phyloP scores from a whole-genome alignment of 2,797 vertebrate species.

The Poecilia velifera region DNA sequence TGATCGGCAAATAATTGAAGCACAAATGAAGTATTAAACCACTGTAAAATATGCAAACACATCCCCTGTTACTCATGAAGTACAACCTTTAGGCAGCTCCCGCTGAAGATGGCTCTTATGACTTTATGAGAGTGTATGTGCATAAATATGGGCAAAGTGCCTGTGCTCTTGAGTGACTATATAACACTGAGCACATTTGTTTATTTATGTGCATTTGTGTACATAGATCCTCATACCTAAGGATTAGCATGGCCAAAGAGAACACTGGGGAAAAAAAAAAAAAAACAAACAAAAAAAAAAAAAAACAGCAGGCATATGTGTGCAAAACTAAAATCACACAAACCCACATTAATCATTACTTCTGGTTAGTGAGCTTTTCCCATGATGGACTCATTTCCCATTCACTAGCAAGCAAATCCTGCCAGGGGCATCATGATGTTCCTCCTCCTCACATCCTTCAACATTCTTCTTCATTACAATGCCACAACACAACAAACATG shows the following conservation, averaged over 20 bases:
- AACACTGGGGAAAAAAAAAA: not conserved
- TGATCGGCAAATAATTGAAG: not conserved
- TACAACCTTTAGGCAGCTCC: constrained; percentile 9
- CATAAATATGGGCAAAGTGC: constrained; percentile 10
- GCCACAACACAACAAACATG: constrained; percentile 63
- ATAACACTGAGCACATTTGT: constrained; percentile 8
- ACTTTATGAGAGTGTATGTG: not conserved
- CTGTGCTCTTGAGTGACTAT: constrained; percentile 16
- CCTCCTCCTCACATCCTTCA: constrained; percentile 53
- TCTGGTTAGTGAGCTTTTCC: constrained; percentile 47
- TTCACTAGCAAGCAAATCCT: constrained; percentile 49
- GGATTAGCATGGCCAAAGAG: constrained; percentile 12
- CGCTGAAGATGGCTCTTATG: constrained; percentile 14
- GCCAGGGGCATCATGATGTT: constrained; percentile 58
- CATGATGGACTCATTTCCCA: constrained; percentile 61
- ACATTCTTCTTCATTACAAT: constrained; percentile 70
- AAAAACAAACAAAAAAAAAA: too few relatives aligned
- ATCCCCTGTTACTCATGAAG: not conserved
- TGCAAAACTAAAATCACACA: constrained; percentile 21
- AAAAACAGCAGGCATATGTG: constrained; percentile 37
- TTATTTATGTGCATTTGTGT: constrained; percentile 28
- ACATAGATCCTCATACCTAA: constrained; percentile 18
- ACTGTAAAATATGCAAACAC: constrained; percentile 4
- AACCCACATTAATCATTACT: constrained; percentile 61
- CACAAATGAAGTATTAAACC: constrained; percentile 16